Evolutionary conservation across 2,888 invertebrate species (phyloP).

Genomic region (Drosophila subquinaria): DNA sequence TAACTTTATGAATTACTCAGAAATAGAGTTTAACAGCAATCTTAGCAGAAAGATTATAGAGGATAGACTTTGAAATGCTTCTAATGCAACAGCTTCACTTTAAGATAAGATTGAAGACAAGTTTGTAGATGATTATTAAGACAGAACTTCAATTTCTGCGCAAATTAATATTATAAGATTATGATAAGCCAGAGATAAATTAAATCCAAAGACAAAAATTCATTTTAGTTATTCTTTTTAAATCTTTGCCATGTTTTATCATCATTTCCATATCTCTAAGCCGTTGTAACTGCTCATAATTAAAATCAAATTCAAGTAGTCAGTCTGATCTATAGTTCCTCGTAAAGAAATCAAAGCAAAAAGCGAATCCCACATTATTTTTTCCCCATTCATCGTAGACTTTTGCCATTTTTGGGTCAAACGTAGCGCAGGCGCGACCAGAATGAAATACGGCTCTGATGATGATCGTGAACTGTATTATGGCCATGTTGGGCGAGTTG

Average conservation of each 20-base stretch:
- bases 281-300: slow-evolving; percentile 18
- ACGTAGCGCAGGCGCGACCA: slow-evolving; percentile 39
- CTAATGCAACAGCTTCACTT: background rate
- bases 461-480: slow-evolving; percentile 47
- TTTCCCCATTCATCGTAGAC: slow-evolving; percentile 22
- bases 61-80: background rate
- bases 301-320: slow-evolving; percentile 10
- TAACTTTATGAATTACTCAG: background rate
- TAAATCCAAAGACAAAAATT: background rate
- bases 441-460: slow-evolving; percentile 15
- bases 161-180: background rate
- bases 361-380: slow-evolving; percentile 52
- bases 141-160: background rate
- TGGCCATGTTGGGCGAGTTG: slow-evolving; percentile 54
- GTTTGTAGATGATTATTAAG: no score
- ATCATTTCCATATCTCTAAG: background rate
- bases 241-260: background rate
- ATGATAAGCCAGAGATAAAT: background rate
- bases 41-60: background rate
- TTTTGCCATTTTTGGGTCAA: slow-evolving; percentile 65
- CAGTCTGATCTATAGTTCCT: slow-evolving; percentile 6
- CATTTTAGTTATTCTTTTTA: background rate
- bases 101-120: background rate
- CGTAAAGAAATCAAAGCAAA: slow-evolving; percentile 41
- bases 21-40: background rate